Base-by-base conservation (phyloP, 2,888 invertebrate species). In the Erebia aethiops region DNA sequence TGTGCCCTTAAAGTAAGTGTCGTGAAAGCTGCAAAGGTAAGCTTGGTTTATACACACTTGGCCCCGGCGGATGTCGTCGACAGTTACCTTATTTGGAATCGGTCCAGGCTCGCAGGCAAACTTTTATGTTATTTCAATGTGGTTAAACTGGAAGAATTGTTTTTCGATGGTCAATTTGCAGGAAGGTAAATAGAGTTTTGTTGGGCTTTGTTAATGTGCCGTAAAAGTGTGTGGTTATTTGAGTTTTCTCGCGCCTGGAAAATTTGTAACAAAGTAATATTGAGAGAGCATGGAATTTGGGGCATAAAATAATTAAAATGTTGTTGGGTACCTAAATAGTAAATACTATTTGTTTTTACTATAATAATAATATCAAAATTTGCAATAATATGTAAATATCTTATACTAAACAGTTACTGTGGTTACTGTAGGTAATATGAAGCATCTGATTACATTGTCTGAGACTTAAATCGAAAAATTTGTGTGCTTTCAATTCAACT, bases 11-110 rank as follows among this genome's bases (percentile, higher is more conserved):
- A 26, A 49, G 72, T 78, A 84, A 80, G 78, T 80, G 78, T 74
- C 74, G 76, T 69, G 70, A 65, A 69, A 71, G 52, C 76, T 77
- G 80, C 78, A 77, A 74, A 79, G 77, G 77, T 75, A 80, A 70
- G 78, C 80, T 79, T 82, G 70, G 74, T 74, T 75, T 78, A 77
- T 81, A 81, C 81, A 81, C 78, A 82, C 85, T 76, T 75, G 74
- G 73, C 86, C 81, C 81, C 80, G 81, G 86, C 87, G 88, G 87
- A 88, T 90, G 91, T 89, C 87, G 87, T 84, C 88, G 85, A 86
- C 91, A 90, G 86, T 89, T 88, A 87, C 91, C 91, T 90, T 92
- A 91, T 92, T 93, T 92, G 92, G 92, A 91, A 80, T 82, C 81
- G 83, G 83, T 90, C 92, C 92, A 93, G 88, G 79, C 83, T 82